phyloP scores from a whole-genome alignment of 2,888 invertebrate species.

The Hypolimnas misippus region DNA sequence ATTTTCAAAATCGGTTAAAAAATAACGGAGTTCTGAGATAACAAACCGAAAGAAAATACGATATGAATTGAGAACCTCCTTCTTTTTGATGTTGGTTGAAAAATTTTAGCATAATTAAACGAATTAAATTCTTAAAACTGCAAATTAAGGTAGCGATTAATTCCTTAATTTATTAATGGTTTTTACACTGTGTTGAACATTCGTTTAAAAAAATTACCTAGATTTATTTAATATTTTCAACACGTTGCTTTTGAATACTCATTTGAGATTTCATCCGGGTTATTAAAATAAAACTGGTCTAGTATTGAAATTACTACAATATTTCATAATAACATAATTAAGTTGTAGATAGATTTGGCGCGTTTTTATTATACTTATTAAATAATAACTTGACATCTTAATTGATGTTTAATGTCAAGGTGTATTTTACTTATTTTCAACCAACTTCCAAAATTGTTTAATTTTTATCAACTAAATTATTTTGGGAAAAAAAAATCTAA shows the following conservation, averaged over 20 bases:
- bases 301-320: slow-evolving; percentile 23
- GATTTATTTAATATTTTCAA: not conserved
- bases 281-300: slow-evolving; percentile 13
- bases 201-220: not conserved
- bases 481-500: too few relatives aligned
- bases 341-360: slow-evolving; percentile 16
- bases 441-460: too few relatives aligned
- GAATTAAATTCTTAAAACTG: not conserved
- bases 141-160: not conserved
- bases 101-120: not conserved
- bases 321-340: slow-evolving; percentile 26
- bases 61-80: too few relatives aligned
- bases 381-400: slow-evolving; percentile 26
- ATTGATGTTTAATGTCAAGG: slow-evolving; percentile 41
- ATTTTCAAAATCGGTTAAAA: too few relatives aligned
- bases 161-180: not conserved
- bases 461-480: too few relatives aligned
- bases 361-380: slow-evolving; percentile 25
- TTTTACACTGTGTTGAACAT: not conserved
- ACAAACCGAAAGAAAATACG: too few relatives aligned
- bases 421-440: slow-evolving; percentile 11
- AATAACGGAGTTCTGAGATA: too few relatives aligned
- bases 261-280: slow-evolving; percentile 16
- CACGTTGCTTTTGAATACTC: not conserved
- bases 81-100: too few relatives aligned